phyloP scores from a whole-genome alignment of 2,888 invertebrate genomes.

The Pseudococcus jackbeardsleyi region DNA sequence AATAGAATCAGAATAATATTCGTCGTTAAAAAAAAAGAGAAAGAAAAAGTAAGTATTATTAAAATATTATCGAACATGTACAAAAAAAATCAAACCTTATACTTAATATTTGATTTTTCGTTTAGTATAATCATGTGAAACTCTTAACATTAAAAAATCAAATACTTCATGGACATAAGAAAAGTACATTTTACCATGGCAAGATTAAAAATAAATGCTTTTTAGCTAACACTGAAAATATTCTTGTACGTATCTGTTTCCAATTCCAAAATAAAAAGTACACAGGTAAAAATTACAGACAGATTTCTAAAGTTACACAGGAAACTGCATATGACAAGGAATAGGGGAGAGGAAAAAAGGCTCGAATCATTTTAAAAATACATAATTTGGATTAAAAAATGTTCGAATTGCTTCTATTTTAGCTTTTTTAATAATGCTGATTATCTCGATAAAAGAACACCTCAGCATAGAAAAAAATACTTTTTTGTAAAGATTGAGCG shows the following conservation, averaged over 20 bases:
- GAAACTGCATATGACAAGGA: not conserved
- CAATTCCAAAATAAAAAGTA: not conserved
- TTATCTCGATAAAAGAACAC: not conserved
- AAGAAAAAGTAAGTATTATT: slow-evolving; percentile 15
- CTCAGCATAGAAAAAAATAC: not conserved
- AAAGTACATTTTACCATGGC: slow-evolving; percentile 35
- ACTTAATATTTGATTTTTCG: slow-evolving; percentile 31
- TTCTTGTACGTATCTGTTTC: not conserved
- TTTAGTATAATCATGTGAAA: slow-evolving; percentile 28
- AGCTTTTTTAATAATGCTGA: not conserved
- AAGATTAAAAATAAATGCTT: slow-evolving; percentile 50
- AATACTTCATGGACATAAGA: not conserved
- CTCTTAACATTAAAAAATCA: slow-evolving; percentile 4
- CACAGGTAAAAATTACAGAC: not conserved
- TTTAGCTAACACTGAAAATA: slow-evolving; percentile 1
- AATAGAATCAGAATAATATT: slow-evolving; percentile 32
- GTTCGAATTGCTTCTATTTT: not conserved
- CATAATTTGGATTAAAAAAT: not conserved
- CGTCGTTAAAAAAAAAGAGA: slow-evolving; percentile 21
- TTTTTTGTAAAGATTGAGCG: not conserved
- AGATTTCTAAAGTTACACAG: not conserved
- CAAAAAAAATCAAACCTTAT: slow-evolving; percentile 16
- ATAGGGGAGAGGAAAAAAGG: too few species aligned
- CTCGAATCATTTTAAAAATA: not conserved
- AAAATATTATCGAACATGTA: slow-evolving; percentile 37